Percentiles rank a stretch among this genome's conserved stretches.
phyloP scores from a whole-genome alignment of 2,888 invertebrate species.

The Idaea straminata region DNA sequence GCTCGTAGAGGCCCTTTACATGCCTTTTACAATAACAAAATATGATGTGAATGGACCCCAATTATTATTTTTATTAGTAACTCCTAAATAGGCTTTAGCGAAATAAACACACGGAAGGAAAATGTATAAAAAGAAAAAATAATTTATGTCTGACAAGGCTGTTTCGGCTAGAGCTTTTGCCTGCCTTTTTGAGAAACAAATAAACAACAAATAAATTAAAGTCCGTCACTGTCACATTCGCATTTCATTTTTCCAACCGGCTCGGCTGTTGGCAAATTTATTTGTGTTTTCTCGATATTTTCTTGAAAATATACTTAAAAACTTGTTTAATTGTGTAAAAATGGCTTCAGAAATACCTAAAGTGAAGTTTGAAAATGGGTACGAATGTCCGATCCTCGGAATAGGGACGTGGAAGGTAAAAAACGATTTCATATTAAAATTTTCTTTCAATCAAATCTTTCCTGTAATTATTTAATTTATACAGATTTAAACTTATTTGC shows the following conservation, averaged over 20 bases:
- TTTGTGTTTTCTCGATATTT: background rate
- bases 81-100: background rate
- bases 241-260: background rate
- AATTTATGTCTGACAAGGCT: background rate
- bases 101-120: background rate
- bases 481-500: no score
- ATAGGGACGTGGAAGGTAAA: conserved; percentile 90
- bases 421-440: no score
- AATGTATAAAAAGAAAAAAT: background rate
- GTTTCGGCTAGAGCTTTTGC: background rate
- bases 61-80: background rate
- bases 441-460: background rate
- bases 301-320: background rate
- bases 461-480: background rate
- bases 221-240: background rate
- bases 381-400: conserved; percentile 84
- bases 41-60: background rate
- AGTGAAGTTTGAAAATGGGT: conserved; percentile 82
- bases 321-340: conserved; percentile 17
- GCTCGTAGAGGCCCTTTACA: no score
- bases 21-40: no score
- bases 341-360: conserved; percentile 71
- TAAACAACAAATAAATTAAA: background rate
- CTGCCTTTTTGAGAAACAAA: background rate
- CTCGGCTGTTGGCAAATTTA: background rate